These are phyloP conservation scores for Vespertilio murinus DNA, from an alignment of 2,797 vertebrate genomes.

Conservation along the genomic window DNA sequence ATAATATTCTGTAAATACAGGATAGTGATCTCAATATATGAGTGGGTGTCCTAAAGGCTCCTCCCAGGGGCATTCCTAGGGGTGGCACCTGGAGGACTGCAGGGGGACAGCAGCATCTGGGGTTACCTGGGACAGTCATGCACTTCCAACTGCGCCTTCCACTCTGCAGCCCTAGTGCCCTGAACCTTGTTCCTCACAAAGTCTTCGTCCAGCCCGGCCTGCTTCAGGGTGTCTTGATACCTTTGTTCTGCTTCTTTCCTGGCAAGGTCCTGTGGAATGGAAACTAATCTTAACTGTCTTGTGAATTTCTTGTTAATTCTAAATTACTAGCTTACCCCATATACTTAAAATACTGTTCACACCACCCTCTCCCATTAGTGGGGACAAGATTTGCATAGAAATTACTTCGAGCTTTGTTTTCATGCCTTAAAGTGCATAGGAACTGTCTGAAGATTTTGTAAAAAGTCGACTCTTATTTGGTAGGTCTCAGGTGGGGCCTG, in stretches of 20 bases:
- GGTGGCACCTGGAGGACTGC: not conserved
- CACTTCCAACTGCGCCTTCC: conserved; percentile 71
- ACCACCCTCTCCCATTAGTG: not conserved
- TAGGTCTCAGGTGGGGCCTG: not conserved
- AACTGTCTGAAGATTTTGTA: not conserved
- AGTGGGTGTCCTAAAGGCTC: not conserved
- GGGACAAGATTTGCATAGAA: not conserved
- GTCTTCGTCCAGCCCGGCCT: conserved; percentile 90
- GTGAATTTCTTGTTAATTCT: not conserved
- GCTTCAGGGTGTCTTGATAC: conserved; percentile 88
- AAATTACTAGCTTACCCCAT: not conserved
- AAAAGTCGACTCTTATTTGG: not conserved
- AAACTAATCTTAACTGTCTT: not conserved
- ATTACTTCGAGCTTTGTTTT: not conserved
- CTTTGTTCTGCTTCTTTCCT: conserved; percentile 88
- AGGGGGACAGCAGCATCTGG: not conserved
- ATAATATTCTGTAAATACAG: not conserved
- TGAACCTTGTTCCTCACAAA: conserved; percentile 90
- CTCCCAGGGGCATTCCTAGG: not conserved
- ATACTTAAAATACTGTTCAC: not conserved
- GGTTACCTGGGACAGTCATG: conserved; percentile 83
- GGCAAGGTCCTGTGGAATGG: conserved; percentile 80
- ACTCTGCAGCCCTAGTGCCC: conserved; percentile 65
- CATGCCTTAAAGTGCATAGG: not conserved
- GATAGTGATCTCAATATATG: not conserved